Percentiles rank a stretch among this genome's conserved stretches.
Conservation (phyloP, 2,888 invertebrate species). For the Eupsilia transversa region DNA sequence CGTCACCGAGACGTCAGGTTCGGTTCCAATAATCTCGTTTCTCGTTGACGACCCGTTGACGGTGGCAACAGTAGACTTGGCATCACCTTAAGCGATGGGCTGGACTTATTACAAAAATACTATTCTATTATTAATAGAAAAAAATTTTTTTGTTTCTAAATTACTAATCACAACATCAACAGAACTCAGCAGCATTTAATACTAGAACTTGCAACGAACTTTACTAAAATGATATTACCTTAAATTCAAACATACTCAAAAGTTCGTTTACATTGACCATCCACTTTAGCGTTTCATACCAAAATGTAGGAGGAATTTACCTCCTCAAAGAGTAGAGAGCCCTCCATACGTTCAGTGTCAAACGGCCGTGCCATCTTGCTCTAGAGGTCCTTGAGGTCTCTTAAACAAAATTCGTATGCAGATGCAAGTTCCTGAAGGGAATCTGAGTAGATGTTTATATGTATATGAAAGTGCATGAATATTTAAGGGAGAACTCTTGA, state of each 20-base stretch:
- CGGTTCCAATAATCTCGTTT: too few relatives aligned
- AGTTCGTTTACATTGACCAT: background rate
- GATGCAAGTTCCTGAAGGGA: conserved; percentile 37
- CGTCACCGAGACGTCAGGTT: too few relatives aligned
- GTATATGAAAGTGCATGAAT: conserved; percentile 48
- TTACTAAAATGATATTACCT: background rate
- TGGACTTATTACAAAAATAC: background rate
- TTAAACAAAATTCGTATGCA: conserved; percentile 50
- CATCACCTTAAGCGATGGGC: too few relatives aligned
- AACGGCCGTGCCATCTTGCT: conserved; percentile 24
- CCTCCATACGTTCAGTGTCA: conserved; percentile 22
- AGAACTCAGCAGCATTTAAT: background rate
- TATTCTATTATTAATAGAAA: background rate
- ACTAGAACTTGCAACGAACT: background rate
- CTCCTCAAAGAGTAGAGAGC: conserved; percentile 5
- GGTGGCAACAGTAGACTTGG: too few relatives aligned
- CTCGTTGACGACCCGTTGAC: too few relatives aligned
- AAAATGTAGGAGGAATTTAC: conserved; percentile 21
- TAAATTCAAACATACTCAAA: background rate
- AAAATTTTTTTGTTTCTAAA: background rate
- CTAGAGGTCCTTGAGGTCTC: conserved; percentile 28
- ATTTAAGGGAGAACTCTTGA: conserved; percentile 32
- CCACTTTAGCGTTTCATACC: background rate
- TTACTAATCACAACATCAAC: background rate
- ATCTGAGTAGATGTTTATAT: conserved; percentile 43